These are phyloP conservation scores for Paratrypauchen microcephalus DNA, from an alignment of 2,797 vertebrate species.

Conservation along the genomic window DNA sequence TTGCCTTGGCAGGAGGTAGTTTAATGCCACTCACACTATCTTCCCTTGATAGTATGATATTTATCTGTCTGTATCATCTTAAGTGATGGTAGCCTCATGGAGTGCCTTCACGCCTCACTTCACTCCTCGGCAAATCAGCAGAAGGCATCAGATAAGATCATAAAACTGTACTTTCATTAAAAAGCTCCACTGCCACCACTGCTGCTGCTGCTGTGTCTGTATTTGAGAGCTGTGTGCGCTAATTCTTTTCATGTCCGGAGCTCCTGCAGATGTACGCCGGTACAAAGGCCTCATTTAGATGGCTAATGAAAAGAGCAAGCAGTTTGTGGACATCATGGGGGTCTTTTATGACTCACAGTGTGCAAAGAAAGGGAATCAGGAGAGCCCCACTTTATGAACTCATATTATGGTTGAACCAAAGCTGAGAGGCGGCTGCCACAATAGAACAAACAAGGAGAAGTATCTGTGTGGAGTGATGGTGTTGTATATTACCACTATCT, in stretches of 20 bases:
- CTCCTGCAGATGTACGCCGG: conserved; percentile 75
- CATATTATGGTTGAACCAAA: conserved; percentile 78
- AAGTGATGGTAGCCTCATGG: conserved; percentile 76
- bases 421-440: conserved; percentile 60
- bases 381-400: conserved; percentile 69
- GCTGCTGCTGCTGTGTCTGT: conserved; percentile 67
- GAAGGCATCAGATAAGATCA: conserved; percentile 79
- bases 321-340: conserved; percentile 79
- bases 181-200: conserved; percentile 71
- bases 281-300: conserved; percentile 84
- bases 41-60: conserved; percentile 76
- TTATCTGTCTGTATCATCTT: conserved; percentile 79
- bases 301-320: conserved; percentile 83
- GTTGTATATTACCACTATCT: conserved; percentile 39
- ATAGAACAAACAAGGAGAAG: conserved; percentile 72
- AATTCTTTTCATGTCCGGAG: conserved; percentile 83
- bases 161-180: conserved; percentile 81
- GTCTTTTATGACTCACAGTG: conserved; percentile 70
- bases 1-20: conserved; percentile 70
- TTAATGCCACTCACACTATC: conserved; percentile 77
- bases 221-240: conserved; percentile 78
- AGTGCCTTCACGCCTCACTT: conserved; percentile 76
- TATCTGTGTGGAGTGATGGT: conserved; percentile 56
- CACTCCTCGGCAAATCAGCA: conserved; percentile 72
- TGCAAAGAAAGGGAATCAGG: conserved; percentile 74